Evolutionary conservation across 2,113 vertebrate genomes (phyloP).

Genomic region (Jaculus jaculus): DNA sequence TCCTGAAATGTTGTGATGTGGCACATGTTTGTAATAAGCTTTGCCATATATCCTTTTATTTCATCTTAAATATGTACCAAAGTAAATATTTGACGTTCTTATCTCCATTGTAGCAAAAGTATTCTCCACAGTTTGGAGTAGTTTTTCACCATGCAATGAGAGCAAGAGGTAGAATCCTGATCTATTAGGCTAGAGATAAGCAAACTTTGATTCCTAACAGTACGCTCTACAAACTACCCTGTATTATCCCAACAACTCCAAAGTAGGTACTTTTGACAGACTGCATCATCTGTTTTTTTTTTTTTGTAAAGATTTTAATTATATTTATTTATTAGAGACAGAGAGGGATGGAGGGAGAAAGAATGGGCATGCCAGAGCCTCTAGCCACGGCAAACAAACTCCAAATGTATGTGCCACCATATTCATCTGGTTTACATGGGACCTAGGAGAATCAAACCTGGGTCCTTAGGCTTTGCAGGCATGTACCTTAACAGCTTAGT

Average conservation of each 20-base stretch:
- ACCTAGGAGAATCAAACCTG: no score
- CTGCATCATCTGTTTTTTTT: neutral
- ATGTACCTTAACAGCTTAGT: no score
- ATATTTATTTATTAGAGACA: no score
- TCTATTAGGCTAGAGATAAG: neutral
- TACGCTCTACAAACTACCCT: neutral
- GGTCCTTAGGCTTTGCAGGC: no score
- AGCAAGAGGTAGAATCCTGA: neutral
- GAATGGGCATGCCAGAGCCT: no score
- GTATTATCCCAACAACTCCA: neutral
- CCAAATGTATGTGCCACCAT: no score
- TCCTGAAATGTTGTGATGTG: neutral
- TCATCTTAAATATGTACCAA: neutral
- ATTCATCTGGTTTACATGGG: no score
- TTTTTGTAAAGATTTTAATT: no score
- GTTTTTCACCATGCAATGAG: neutral
- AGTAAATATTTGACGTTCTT: neutral
- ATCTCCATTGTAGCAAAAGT: neutral
- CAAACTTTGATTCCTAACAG: neutral
- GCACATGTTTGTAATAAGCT: neutral
- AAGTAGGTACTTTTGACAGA: neutral
- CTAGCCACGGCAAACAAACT: no score
- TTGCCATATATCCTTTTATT: neutral
- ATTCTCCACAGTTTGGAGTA: neutral
- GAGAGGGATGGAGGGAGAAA: no score